phyloP scores from a whole-genome alignment of 1,140 invertebrate species.

The Drosophila pallidifrons region DNA sequence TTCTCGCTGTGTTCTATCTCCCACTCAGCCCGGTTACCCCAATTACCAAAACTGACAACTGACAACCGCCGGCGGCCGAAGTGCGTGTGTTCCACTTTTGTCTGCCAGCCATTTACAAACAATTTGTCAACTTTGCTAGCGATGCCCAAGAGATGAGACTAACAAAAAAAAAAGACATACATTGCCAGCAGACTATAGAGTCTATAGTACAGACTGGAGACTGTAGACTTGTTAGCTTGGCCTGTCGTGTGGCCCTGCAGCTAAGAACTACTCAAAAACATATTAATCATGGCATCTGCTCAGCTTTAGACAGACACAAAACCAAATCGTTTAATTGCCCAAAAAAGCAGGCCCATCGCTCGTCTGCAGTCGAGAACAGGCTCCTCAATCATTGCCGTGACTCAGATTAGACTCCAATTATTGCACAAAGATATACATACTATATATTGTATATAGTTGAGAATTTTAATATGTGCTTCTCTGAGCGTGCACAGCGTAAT shows the following conservation, averaged over 20 bases:
- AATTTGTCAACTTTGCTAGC: conserved; percentile 68
- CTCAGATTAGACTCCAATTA: conserved; percentile 44
- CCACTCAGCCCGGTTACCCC: conserved; percentile 6
- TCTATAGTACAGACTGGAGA: neutral
- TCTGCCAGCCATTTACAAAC: conserved; percentile 76
- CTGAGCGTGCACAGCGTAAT: conserved; percentile 31
- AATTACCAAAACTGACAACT: conserved; percentile 1
- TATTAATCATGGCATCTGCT: conserved; percentile 74
- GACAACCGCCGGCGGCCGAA: conserved; percentile 24
- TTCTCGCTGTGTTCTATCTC: neutral
- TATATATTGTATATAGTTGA: neutral
- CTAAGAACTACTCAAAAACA: conserved; percentile 80
- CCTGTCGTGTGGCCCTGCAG: conserved; percentile 62
- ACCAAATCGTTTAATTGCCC: conserved; percentile 75
- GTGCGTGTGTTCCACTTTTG: conserved; percentile 82
- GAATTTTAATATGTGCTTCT: neutral
- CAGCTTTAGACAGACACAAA: conserved; percentile 30
- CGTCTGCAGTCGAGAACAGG: neutral
- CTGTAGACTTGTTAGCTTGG: conserved; percentile 46
- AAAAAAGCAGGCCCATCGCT: neutral
- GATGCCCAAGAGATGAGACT: conserved; percentile 14
- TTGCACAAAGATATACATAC: conserved; percentile 9
- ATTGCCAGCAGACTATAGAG: too few species aligned
- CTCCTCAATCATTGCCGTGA: conserved; percentile 32
- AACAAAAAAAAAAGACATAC: neutral